Conservation (phyloP, 2,113 vertebrate species). For the Nymphicus hollandicus region DNA sequence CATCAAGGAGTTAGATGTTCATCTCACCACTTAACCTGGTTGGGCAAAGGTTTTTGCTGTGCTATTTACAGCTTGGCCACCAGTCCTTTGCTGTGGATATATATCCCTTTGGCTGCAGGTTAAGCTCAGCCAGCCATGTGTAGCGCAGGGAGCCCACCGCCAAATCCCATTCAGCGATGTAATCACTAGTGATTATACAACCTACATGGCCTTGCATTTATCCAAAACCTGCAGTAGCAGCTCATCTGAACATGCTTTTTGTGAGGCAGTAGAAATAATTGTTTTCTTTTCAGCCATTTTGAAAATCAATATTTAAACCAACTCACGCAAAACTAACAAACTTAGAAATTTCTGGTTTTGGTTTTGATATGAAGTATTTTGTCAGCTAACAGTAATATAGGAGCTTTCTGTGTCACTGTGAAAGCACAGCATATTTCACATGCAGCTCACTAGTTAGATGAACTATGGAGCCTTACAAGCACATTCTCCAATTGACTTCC, state of each 20-base stretch:
- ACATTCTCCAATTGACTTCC: not conserved
- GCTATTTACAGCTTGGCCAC: not conserved
- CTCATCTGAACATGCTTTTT: not conserved
- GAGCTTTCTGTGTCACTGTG: not conserved
- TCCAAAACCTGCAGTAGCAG: not conserved
- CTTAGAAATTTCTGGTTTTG: not conserved
- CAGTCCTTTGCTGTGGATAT: not conserved
- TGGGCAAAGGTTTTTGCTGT: not conserved
- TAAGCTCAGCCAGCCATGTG: not conserved
- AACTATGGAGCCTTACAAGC: conserved; percentile 1
- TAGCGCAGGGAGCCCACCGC: not conserved
- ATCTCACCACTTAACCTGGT: not conserved
- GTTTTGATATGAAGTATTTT: not conserved
- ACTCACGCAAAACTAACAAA: not conserved
- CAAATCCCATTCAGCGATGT: not conserved
- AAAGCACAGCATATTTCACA: conserved; percentile 19
- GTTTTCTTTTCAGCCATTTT: not conserved
- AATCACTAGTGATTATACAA: too few species aligned
- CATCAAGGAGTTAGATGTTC: not conserved
- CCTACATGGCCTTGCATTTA: not conserved
- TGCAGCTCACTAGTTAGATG: not conserved
- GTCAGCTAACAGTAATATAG: not conserved
- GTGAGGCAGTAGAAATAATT: not conserved
- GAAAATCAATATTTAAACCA: not conserved
- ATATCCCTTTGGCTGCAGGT: not conserved